phyloP scores from a whole-genome alignment of 2,797 vertebrate species.

The Cygnus olor region DNA sequence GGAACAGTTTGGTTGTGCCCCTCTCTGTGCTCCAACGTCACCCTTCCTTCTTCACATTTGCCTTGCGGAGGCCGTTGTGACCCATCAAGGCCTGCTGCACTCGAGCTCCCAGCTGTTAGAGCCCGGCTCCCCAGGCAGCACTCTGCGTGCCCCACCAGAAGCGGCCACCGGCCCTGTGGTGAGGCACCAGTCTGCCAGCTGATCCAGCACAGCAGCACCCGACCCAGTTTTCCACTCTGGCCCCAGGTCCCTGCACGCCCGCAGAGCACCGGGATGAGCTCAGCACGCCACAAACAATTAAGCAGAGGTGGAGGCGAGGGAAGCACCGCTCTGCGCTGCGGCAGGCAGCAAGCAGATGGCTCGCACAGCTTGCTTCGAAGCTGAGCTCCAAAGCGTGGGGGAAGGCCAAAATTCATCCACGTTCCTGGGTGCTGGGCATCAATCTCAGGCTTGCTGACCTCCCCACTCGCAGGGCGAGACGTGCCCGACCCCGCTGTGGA shows the following conservation, averaged over 20 bases:
- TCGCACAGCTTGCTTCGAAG: slow-evolving; percentile 38
- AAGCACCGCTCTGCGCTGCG: neutral
- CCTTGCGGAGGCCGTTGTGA: neutral
- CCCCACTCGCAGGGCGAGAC: neutral
- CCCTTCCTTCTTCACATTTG: neutral
- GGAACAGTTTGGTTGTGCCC: neutral
- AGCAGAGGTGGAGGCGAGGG: neutral
- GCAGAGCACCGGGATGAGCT: neutral
- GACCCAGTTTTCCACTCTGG: neutral
- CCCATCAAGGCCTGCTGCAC: neutral
- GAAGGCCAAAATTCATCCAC: slow-evolving; percentile 1
- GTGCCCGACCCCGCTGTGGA: neutral
- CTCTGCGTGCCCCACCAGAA: neutral
- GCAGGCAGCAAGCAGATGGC: slow-evolving; percentile 66
- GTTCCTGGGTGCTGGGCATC: neutral
- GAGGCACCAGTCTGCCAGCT: fast-evolving
- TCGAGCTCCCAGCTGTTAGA: neutral
- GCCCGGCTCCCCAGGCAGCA: neutral
- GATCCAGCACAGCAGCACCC: neutral
- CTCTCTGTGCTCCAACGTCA: fast-evolving
- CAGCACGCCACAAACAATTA: slow-evolving; percentile 33
- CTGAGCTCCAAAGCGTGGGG: neutral
- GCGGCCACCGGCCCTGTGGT: fast-evolving
- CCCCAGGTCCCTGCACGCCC: neutral
- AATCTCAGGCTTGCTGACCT: neutral